phyloP scores from a whole-genome alignment of 2,888 invertebrate genomes.

The Cremastinae sp. region DNA sequence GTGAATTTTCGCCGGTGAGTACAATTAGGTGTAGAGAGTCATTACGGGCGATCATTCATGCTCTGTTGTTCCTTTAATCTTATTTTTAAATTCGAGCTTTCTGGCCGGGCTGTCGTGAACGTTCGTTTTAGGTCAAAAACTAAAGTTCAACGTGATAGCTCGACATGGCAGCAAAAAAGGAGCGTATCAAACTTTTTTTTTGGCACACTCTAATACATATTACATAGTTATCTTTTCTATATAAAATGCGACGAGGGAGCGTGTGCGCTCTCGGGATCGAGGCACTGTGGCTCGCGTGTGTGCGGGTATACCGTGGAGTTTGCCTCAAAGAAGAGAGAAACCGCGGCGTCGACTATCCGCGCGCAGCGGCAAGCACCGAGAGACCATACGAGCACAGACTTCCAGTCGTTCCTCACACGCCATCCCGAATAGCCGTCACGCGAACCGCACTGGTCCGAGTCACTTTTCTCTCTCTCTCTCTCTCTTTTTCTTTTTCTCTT shows the following conservation, averaged over 20 bases:
- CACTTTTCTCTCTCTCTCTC: conserved; percentile 47
- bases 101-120: background rate
- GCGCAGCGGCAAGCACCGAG: conserved; percentile 51
- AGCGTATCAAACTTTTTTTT: too few relatives aligned
- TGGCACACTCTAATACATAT: too few relatives aligned
- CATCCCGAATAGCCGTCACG: conserved; percentile 65
- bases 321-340: conserved; percentile 31
- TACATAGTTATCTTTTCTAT: too few relatives aligned
- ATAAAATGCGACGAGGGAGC: too few relatives aligned
- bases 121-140: conserved; percentile 15
- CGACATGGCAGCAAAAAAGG: too few relatives aligned
- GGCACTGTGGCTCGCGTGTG: background rate
- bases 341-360: conserved; percentile 42
- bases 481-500: conserved; percentile 17
- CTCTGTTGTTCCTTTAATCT: too few relatives aligned
- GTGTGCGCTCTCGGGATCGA: too few relatives aligned
- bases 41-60: background rate
- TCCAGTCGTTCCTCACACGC: conserved; percentile 65
- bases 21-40: too few relatives aligned
- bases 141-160: conserved; percentile 6
- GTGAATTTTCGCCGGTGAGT: background rate
- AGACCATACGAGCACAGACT: conserved; percentile 30
- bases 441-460: conserved; percentile 62
- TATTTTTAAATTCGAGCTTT: too few relatives aligned
- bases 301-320: conserved; percentile 15